Evolutionary conservation across 2,797 vertebrate genomes (phyloP).

Genomic region (Hoplostethus atlanticus): DNA sequence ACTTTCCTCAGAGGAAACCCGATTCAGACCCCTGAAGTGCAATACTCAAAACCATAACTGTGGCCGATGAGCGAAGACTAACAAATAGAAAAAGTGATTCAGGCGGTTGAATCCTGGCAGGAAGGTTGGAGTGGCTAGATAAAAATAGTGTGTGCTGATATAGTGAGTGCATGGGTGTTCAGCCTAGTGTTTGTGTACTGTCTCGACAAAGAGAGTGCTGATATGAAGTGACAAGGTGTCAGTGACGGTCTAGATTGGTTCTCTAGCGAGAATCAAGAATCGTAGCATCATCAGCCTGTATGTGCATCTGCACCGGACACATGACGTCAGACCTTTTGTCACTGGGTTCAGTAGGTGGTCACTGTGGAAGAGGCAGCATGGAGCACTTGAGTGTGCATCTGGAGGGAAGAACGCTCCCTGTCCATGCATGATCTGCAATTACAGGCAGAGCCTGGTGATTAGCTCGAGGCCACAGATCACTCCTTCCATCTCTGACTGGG

Average conservation of each 20-base stretch:
- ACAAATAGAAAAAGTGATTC: conserved; percentile 12
- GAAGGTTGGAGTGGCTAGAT: conserved; percentile 12
- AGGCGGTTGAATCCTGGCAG: conserved; percentile 26
- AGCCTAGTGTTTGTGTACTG: too few relatives aligned
- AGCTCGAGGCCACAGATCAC: conserved; percentile 57
- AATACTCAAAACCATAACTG: conserved; percentile 5
- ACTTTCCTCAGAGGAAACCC: conserved; percentile 33
- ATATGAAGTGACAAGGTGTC: background rate
- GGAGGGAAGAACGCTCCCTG: conserved; percentile 57
- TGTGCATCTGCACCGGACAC: conserved; percentile 64
- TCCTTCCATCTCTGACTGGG: conserved; percentile 53
- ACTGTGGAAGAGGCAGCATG: conserved; percentile 23
- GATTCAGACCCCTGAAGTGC: conserved; percentile 39
- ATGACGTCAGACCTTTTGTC: conserved; percentile 40
- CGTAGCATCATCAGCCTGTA: conserved; percentile 21
- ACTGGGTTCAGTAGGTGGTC: conserved; percentile 26
- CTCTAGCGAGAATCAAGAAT: conserved; percentile 5
- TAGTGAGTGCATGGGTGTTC: too few relatives aligned
- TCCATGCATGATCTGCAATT: conserved; percentile 66
- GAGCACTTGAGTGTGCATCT: conserved; percentile 50
- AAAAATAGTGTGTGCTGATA: conserved; percentile 9
- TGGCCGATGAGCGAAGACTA: background rate
- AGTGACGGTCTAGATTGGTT: conserved; percentile 17
- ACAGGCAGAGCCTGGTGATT: conserved; percentile 61
- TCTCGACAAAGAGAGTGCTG: too few relatives aligned